A percentile compares a stretch with the other conserved stretches of the same genome.
phyloP scores from a whole-genome alignment of 1,140 invertebrate genomes.

The Lucilia sericata region DNA sequence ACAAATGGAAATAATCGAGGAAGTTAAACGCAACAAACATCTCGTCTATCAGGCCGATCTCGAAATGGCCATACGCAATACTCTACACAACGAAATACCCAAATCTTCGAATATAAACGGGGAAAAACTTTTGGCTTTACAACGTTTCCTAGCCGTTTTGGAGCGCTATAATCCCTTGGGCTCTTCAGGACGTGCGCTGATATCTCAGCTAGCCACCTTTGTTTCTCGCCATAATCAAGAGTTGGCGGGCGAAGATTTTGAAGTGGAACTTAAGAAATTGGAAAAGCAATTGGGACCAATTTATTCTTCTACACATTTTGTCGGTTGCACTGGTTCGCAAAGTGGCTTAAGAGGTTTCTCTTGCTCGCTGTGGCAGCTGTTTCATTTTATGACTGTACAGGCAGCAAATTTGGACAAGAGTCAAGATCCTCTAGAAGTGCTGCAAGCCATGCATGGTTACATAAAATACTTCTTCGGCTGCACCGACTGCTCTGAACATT shows the following conservation, averaged over 20 bases:
- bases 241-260: slow-evolving; percentile 57
- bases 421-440: slow-evolving; percentile 75
- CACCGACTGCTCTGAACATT: slow-evolving; percentile 89
- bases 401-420: slow-evolving; percentile 70
- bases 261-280: slow-evolving; percentile 54
- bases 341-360: slow-evolving; percentile 87
- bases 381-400: slow-evolving; percentile 92
- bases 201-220: slow-evolving; percentile 68
- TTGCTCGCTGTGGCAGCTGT: slow-evolving; percentile 95
- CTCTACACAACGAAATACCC: slow-evolving; percentile 84
- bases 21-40: slow-evolving; percentile 62
- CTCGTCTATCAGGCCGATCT: slow-evolving; percentile 86
- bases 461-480: slow-evolving; percentile 96
- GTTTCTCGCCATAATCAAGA: slow-evolving; percentile 57
- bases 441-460: slow-evolving; percentile 88
- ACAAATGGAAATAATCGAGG: slow-evolving; percentile 50
- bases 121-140: slow-evolving; percentile 78
- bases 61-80: slow-evolving; percentile 84
- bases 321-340: slow-evolving; percentile 77
- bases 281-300: slow-evolving; percentile 52
- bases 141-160: slow-evolving; percentile 79
- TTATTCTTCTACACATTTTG: slow-evolving; percentile 60
- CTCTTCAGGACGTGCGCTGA: slow-evolving; percentile 73
- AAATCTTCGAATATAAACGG: slow-evolving; percentile 77
- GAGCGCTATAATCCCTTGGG: slow-evolving; percentile 70